Base-by-base conservation (phyloP, 2,888 invertebrate genomes). In the Iselma pallidipennis region DNA sequence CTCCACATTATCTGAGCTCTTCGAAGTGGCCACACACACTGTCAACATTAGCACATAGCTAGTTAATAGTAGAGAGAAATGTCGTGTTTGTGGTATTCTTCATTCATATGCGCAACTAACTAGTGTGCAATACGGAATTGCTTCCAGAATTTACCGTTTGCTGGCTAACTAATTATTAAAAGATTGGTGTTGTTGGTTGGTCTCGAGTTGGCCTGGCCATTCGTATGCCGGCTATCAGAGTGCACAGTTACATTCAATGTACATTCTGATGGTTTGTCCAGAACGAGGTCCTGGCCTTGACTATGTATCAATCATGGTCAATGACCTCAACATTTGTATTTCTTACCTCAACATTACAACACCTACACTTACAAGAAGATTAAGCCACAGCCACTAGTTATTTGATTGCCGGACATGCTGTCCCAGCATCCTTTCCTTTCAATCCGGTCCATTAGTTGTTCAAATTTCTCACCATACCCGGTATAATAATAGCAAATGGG, bases 111-210 rank as follows among this genome's bases (percentile, higher is more conserved):
- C 77, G 77, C 75, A 70, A 70, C 66, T 70, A 73, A 73, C 74
- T 73, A 70, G 67, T 71, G 77, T 78, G 77, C 78, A 76, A 77
- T 78, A 78, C 77, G 78, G 78, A 79, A 75, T 78, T 70, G 74
- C 75, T 75, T 74, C 77, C 74, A 76, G 77, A 78, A 79, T 78
- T 75, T 80, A 81, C 80, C 80, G 80, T 80, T 45, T 80, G 75
- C 64, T 23, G 58, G 69, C 67, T 65, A 65, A 66, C 66, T 67
- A 68, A 67, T 71, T 64, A 68, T 66, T 74, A 74, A 74, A 74
- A 75, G 74, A 71, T 74, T 52, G 60, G 58, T 57, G 58, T 66
- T 66, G 62, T 66, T 71, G 67, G 71, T 68, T 65, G n/a, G n/a
- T n/a, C n/a, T n/a, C n/a, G n/a, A n/a, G n/a, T 74, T 71, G 45